These are phyloP conservation scores for Beris chalybata DNA, from an alignment of 2,888 invertebrate species.

Conservation along the genomic window DNA sequence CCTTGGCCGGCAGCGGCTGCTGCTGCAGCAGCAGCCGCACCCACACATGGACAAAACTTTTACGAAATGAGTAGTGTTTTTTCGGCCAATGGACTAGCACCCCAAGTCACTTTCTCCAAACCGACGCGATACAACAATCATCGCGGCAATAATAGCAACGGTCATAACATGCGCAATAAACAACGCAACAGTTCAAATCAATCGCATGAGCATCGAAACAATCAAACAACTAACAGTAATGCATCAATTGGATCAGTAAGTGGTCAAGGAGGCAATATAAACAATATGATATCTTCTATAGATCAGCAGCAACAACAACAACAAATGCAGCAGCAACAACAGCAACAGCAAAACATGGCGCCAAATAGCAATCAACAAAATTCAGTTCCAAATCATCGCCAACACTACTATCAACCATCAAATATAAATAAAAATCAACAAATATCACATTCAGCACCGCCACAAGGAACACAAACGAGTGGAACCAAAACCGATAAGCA, in stretches of 20 bases:
- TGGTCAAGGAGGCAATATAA: constrained; percentile 44
- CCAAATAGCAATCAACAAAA: constrained; percentile 19
- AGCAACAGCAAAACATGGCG: constrained; percentile 12
- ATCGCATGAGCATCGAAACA: constrained; percentile 44
- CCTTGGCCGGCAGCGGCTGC: constrained; percentile 57
- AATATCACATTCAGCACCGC: constrained; percentile 19
- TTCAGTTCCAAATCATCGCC: constrained; percentile 17
- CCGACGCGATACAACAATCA: constrained; percentile 48
- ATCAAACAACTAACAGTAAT: constrained; percentile 44
- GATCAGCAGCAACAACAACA: constrained; percentile 46
- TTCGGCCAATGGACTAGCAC: constrained; percentile 72
- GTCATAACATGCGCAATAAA: constrained; percentile 49
- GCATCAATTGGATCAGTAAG: constrained; percentile 43
- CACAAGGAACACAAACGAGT: constrained; percentile 3
- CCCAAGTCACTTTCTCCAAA: constrained; percentile 62
- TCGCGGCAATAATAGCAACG: constrained; percentile 46
- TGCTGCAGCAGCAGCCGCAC: constrained; percentile 53
- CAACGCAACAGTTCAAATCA: constrained; percentile 46
- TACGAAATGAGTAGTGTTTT: constrained; percentile 72
- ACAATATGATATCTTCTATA: constrained; percentile 47
- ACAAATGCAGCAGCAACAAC: constrained; percentile 41
- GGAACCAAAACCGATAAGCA: constrained; percentile 15
- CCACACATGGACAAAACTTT: constrained; percentile 59
- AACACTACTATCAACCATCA: constrained; percentile 25
- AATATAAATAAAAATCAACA: constrained; percentile 25